A percentile compares a stretch with the other conserved stretches of the same genome.
These are phyloP conservation scores for Crambe crambe DNA, from an alignment of 37 sponge, comb jelly and placozoan species.

Conservation along the genomic window DNA sequence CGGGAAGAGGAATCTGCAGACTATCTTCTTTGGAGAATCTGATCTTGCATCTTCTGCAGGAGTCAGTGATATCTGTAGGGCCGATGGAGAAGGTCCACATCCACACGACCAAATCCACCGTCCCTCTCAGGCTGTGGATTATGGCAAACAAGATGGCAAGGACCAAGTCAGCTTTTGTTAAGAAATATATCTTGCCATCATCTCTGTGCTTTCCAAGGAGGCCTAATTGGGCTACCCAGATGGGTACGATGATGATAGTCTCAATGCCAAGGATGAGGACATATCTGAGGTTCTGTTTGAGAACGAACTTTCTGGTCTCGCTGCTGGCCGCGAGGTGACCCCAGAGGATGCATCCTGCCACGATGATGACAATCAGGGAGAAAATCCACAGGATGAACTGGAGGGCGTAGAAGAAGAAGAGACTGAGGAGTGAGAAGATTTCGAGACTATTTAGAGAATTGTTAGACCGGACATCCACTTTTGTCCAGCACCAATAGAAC, in stretches of 20 bases:
- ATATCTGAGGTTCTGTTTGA: slow-evolving; percentile 61
- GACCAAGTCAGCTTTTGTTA: slow-evolving; percentile 1
- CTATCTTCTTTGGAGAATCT: neutral
- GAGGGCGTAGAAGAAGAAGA: slow-evolving; percentile 64
- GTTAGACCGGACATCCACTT: neutral
- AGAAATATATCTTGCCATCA: neutral
- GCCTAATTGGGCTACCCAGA: slow-evolving; percentile 62
- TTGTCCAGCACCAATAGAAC: slow-evolving; percentile 86
- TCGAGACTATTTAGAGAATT: neutral
- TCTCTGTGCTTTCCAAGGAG: neutral
- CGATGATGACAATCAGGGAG: slow-evolving; percentile 41
- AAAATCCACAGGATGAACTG: slow-evolving; percentile 44
- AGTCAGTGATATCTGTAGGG: slow-evolving; percentile 35
- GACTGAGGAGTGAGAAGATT: slow-evolving; percentile 23
- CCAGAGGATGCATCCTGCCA: slow-evolving; percentile 37
- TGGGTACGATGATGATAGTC: slow-evolving; percentile 30
- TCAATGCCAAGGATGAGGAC: slow-evolving; percentile 67
- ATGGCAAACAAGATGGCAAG: slow-evolving; percentile 68
- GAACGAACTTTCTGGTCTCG: slow-evolving; percentile 63
- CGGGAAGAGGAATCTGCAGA: neutral
- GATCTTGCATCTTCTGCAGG: neutral
- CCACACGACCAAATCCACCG: slow-evolving; percentile 81
- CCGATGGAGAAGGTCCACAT: slow-evolving; percentile 61
- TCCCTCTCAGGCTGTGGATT: slow-evolving; percentile 68
- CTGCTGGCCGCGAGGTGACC: slow-evolving; percentile 52